Base-by-base conservation (phyloP, 2,797 vertebrate species). In the Australoheros facetus region DNA sequence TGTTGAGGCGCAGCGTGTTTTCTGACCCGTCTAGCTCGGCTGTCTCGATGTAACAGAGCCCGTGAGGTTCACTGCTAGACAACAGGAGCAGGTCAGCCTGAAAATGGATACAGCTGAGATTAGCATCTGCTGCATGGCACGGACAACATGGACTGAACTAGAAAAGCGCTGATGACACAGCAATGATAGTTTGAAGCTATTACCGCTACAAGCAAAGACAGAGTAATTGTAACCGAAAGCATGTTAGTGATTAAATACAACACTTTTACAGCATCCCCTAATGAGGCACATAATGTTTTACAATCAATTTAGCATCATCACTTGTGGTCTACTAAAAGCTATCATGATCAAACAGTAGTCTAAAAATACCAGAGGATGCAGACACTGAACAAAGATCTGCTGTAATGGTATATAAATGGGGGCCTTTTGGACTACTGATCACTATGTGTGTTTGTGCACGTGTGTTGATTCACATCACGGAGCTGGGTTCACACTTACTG, bases 11-110 rank as follows among this genome's bases (percentile, higher is more conserved):
- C 16, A 21, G 70, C 21, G 85, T 28, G 64, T 75, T 58, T 82
- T 73, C 93, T 91, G 87, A 99, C 98, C 98, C 98, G 0, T 99
- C 98, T 8, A 99, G 96, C 89, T 99, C 98, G 0, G 98, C 97
- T 0, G 98, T 99, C 93, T 99, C 98, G 3, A 99, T 97, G 93
- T 99, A 99, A 88, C 98, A 99, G 86, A 99, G 92, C 9, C 98
- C 97, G 2, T 99, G 98, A 57, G 98, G 98, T 82, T 99, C 98
- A 0, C 95, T 98, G 95, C 97, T 99, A 90, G 96, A 99, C 45
- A 99, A 94, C 79, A 99, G 95, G 73, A 99, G 97, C 85, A 99
- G 95, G 86, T 99, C 98, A 78, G 98, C 98, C 98, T 99, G 91
- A 26, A 82, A 83, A 89, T 13, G 91, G 51, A 95, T 30, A 84